A percentile compares a stretch with the other conserved stretches of the same genome.
Conservation (phyloP, 2,888 invertebrate genomes). For the Rhorus exstirpatorius region DNA sequence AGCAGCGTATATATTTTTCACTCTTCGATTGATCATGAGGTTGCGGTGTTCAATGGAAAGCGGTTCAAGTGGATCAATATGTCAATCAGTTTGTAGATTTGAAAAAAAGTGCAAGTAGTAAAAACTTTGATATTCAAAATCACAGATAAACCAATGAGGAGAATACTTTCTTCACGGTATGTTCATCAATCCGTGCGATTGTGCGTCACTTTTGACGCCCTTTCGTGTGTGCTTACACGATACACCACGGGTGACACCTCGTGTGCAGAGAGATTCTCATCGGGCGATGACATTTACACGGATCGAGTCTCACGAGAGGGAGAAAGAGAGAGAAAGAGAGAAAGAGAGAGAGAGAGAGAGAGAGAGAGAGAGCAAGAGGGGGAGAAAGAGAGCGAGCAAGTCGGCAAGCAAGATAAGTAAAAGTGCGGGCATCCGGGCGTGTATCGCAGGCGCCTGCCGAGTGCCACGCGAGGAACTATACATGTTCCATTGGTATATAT, state of each 20-base stretch:
- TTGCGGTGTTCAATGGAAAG: too few species aligned
- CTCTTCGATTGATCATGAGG: too few species aligned
- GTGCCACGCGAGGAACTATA: conserved; percentile 70
- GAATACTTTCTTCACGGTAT: background rate
- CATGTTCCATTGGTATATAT: conserved; percentile 41
- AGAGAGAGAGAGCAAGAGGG: conserved; percentile 18
- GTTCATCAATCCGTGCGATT: conserved; percentile 34
- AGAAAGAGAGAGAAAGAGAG: conserved; percentile 27
- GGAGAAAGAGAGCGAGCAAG: conserved; percentile 11
- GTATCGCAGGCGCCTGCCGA: conserved; percentile 72
- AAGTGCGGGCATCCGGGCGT: conserved; percentile 68
- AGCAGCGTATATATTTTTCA: too few species aligned
- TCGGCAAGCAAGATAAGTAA: conserved; percentile 64
- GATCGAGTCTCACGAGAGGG: conserved; percentile 55
- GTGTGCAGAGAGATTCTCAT: conserved; percentile 60
- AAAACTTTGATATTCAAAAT: background rate
- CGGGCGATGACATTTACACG: conserved; percentile 72
- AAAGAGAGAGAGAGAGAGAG: conserved; percentile 14
- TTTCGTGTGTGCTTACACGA: conserved; percentile 11
- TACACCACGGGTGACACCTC: conserved; percentile 40
- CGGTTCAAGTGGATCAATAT: too few species aligned
- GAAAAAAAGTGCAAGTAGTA: too few species aligned
- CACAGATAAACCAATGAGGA: background rate
- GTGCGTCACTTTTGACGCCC: conserved; percentile 23
- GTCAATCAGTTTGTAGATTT: too few species aligned